phyloP scores from a whole-genome alignment of 2,888 invertebrate genomes.

The Dorcus parallelipipedus region DNA sequence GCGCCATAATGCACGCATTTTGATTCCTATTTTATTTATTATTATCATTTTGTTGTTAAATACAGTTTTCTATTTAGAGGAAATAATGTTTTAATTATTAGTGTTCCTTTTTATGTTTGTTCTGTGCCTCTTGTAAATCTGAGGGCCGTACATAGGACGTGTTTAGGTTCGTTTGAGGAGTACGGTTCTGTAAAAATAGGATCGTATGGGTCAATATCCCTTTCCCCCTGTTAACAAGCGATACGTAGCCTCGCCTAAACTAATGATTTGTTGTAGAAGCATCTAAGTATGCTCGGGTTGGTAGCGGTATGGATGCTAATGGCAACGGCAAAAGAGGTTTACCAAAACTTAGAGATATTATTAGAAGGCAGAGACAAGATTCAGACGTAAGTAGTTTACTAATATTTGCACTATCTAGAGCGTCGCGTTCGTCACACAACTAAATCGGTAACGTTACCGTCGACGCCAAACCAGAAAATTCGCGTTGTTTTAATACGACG shows the following conservation, averaged over 20 bases:
- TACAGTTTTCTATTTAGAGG: too few relatives aligned
- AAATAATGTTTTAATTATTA: too few relatives aligned
- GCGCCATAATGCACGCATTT: too few relatives aligned
- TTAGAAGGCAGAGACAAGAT: conserved; percentile 66
- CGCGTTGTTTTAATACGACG: too few relatives aligned
- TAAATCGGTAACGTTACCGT: too few relatives aligned
- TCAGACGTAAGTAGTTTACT: conserved; percentile 60
- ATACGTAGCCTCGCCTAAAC: conserved; percentile 8
- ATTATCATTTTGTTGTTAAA: too few relatives aligned
- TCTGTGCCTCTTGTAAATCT: too few relatives aligned
- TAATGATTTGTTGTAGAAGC: conserved; percentile 10
- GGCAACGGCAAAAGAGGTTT: conserved; percentile 60
- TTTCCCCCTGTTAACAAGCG: neutral
- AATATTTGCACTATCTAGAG: neutral
- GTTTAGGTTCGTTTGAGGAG: neutral
- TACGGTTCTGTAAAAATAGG: conserved; percentile 2
- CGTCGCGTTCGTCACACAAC: too few relatives aligned
- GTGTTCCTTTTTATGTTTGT: too few relatives aligned
- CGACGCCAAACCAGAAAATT: too few relatives aligned
- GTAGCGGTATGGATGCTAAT: conserved; percentile 50
- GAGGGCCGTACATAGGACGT: too few relatives aligned
- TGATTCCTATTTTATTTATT: too few relatives aligned
- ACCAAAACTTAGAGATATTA: conserved; percentile 58
- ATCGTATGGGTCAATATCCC: conserved; percentile 1
- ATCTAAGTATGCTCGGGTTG: conserved; percentile 6